These are phyloP conservation scores for Entomyzon cyanotis DNA, from an alignment of 2,113 vertebrate species.

Conservation along the genomic window DNA sequence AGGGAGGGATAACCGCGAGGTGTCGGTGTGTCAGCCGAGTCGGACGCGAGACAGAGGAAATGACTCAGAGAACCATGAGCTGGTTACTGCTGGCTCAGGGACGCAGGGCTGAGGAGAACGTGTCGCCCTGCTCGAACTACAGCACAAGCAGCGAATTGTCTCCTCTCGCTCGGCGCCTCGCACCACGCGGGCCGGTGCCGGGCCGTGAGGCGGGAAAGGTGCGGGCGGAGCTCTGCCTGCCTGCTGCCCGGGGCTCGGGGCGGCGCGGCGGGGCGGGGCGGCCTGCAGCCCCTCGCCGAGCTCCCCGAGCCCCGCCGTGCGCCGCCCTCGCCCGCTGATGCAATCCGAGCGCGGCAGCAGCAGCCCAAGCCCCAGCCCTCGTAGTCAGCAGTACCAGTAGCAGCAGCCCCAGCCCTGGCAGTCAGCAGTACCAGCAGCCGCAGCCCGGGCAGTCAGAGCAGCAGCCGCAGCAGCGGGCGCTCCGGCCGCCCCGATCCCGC, in stretches of 20 bases:
- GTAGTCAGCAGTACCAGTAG: not conserved
- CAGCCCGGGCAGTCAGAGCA: not conserved
- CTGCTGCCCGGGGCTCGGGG: too few relatives aligned
- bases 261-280: not conserved
- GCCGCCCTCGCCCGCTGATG: constrained; percentile 45
- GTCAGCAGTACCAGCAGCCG: not conserved
- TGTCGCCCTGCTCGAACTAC: not conserved
- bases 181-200: not conserved
- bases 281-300: not conserved
- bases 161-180: not conserved
- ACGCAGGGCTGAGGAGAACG: not conserved
- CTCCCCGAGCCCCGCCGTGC: not conserved
- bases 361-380: too few relatives aligned
- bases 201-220: rapidly evolving
- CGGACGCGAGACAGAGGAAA: not conserved
- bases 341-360: not conserved
- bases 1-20: not conserved
- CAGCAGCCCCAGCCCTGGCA: too few relatives aligned
- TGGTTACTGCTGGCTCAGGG: not conserved
- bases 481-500: not conserved
- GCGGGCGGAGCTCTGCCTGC: not conserved
- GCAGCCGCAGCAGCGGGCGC: not conserved
- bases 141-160: not conserved
- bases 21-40: not conserved
- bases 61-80: not conserved